Percentiles rank a stretch among this genome's conserved stretches.
Evolutionary conservation across 2,113 vertebrate species (phyloP).

Genomic region (Felis catus): F.catus_Fca126_mat1.0 CM031418.1:120823001-120823500

Average conservation of each 20-base stretch:
- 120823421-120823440: not conserved
- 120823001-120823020: no score
- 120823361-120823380: slow-evolving; percentile 41
- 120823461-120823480: not conserved
- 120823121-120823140: no score
- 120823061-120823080: no score
- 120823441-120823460: slow-evolving; percentile 4
- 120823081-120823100: no score
- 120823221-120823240: not conserved
- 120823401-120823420: not conserved
- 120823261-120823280: slow-evolving; percentile 21
- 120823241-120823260: slow-evolving; percentile 47
- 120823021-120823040: no score
- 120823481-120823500: not conserved
- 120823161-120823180: not conserved
- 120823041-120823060: no score
- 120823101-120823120: no score
- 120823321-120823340: not conserved
- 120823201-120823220: slow-evolving; percentile 25
- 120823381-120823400: slow-evolving; percentile 27
- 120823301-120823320: not conserved
- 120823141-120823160: no score
- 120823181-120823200: not conserved
- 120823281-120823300: not conserved
- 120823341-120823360: not conserved